Evolutionary conservation across 2,113 vertebrate species (phyloP).

Genomic region (Scomber scombrus): DNA sequence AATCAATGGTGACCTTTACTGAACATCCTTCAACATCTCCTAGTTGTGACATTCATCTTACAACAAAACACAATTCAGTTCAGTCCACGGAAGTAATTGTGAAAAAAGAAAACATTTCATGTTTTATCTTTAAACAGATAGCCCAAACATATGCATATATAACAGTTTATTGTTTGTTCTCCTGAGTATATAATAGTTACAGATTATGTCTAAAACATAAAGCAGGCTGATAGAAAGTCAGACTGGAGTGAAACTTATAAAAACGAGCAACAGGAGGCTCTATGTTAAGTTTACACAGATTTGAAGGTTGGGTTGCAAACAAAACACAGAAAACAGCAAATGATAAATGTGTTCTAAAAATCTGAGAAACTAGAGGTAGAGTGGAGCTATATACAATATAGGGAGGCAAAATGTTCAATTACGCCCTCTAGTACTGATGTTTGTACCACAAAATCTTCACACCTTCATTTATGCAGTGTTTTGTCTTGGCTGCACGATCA

Average conservation of each 20-base stretch:
- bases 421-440: background rate
- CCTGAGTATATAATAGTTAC: conserved; percentile 51
- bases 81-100: conserved; percentile 5
- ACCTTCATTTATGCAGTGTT: background rate
- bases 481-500: background rate
- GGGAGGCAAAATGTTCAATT: background rate
- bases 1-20: conserved; percentile 30
- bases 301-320: background rate
- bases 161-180: conserved; percentile 23
- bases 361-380: background rate
- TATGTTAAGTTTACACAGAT: background rate
- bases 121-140: conserved; percentile 12
- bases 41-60: background rate
- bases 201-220: conserved; percentile 17
- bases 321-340: fast-evolving
- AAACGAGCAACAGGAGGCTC: background rate
- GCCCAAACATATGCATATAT: background rate
- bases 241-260: background rate
- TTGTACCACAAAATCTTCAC: background rate
- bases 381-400: background rate
- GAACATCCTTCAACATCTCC: background rate
- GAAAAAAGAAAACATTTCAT: background rate
- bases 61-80: background rate
- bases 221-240: background rate
- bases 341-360: too few species aligned